Conservation (phyloP, 2,888 invertebrate species). For the Epistrophe eligans region DNA sequence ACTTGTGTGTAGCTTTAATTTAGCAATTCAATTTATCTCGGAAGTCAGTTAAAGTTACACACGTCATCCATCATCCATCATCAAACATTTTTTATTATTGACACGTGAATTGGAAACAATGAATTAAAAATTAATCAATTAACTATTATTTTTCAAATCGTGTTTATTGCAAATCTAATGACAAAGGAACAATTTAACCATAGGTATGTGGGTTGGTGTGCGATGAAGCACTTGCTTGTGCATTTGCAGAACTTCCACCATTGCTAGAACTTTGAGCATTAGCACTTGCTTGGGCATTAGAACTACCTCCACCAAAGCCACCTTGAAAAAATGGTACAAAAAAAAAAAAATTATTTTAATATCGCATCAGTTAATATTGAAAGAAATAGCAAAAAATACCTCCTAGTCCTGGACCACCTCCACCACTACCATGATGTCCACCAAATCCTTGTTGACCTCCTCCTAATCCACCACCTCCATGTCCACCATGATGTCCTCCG, state of each 20-base stretch:
- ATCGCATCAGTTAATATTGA: neutral
- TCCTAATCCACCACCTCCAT: constrained; percentile 11
- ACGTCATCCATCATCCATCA: neutral
- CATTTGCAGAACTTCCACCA: constrained; percentile 54
- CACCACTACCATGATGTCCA: neutral
- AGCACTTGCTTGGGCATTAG: constrained; percentile 58
- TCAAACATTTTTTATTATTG: neutral
- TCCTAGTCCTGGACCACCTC: neutral
- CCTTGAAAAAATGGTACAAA: constrained; percentile 10
- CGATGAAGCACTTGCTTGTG: constrained; percentile 64
- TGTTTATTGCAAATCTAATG: neutral
- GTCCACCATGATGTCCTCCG: constrained; percentile 8
- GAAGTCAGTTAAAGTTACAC: too few species aligned
- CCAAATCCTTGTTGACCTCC: neutral
- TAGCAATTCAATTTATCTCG: too few species aligned
- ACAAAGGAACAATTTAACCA: constrained; percentile 43
- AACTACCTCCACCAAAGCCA: constrained; percentile 54
- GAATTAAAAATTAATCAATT: neutral
- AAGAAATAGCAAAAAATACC: neutral
- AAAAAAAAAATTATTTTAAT: neutral
- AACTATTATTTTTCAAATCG: neutral
- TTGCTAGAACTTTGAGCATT: constrained; percentile 48
- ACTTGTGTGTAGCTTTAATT: too few species aligned
- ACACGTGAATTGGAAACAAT: neutral
- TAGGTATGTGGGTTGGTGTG: constrained; percentile 30